A percentile compares a stretch with the other conserved stretches of the same genome.
Evolutionary conservation across 2,797 vertebrate genomes (phyloP).

Genomic region (Coranthus polyacanthus): DNA sequence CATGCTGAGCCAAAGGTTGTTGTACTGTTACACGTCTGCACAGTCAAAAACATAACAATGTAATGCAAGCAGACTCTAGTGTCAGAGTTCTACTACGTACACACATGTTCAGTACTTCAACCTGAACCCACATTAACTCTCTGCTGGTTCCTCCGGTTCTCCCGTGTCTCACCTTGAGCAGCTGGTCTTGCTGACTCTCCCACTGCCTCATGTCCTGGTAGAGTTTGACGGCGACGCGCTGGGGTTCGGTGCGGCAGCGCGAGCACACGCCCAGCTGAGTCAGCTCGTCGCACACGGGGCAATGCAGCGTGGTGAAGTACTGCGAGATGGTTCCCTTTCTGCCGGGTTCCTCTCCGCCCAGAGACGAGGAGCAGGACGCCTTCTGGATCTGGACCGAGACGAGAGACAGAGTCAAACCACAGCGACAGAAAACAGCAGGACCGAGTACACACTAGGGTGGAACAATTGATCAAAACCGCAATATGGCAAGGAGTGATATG

Average conservation of each 20-base stretch:
- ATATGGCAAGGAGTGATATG: no score
- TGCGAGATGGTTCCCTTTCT: conserved; percentile 97
- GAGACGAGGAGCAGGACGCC: conserved; percentile 81
- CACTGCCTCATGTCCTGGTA: conserved; percentile 91
- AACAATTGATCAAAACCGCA: no score
- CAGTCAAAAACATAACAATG: no score
- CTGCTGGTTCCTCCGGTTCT: background rate
- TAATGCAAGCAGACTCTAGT: no score
- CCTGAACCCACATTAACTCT: no score
- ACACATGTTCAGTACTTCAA: no score
- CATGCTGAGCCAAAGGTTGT: no score
- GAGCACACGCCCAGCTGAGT: conserved; percentile 95
- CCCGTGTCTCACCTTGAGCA: conserved; percentile 88
- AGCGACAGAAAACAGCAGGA: background rate
- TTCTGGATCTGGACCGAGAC: conserved; percentile 88
- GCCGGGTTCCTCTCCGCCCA: conserved; percentile 79
- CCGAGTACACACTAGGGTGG: no score
- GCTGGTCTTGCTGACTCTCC: conserved; percentile 92
- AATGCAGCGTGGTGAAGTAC: conserved; percentile 97
- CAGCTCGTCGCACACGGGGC: conserved; percentile 95
- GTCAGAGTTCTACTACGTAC: no score
- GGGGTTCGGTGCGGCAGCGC: conserved; percentile 91
- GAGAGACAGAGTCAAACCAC: background rate
- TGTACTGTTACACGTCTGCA: no score
- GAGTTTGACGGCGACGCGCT: conserved; percentile 91